Evolutionary conservation across 2,797 vertebrate genomes (phyloP), one percentile per base, ranked within the genome.

Genomic region (Fistularia commersonii): DNA sequence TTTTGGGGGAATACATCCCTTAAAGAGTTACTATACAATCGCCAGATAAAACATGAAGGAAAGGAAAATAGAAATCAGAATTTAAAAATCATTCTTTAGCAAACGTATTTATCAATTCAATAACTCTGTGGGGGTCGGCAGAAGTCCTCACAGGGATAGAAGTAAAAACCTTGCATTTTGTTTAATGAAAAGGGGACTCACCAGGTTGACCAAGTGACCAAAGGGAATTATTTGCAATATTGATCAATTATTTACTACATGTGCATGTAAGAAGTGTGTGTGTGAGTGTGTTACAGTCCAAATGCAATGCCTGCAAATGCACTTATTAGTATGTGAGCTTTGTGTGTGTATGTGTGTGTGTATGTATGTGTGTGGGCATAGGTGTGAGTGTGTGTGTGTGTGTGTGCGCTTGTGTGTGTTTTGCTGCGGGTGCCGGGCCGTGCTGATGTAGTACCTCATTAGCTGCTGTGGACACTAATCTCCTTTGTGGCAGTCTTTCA

Each of bases 401-500:
- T 59, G 59, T 40, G 48, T 66, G 54, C 66, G 61, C 72, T 63
- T 53, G 51, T 76, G 73, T 57, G 51, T 83, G 51, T 80, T 38
- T 54, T 61, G 53, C 66, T 70, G 66, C 45, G 39, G 54, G 61
- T 62, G 47, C 74, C 60, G 31, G 13, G 69, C 61, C 65, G 62
- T 53, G 64, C 71, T 84, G 77, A 86, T 83, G 54, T 81, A 84
- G 72, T 74, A 80, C 78, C 85, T 86, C 88, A 91, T 93, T 92
- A 88, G 79, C 80, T 72, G 74, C 72, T 79, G 85, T 89, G 84
- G 82, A 91, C 88, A 89, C 80, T 90, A 90, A 89, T 91, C 74
- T 87, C 81, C 77, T 88, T 89, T 90, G 90, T 92, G 82, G 88
- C 86, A 85, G 86, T 87, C 84, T 83, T 89, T 92, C 92, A 93